Evolutionary conservation across 1,140 invertebrate species (phyloP), one percentile per base, ranked within the genome.

Genomic region (Steinernema feltiae): DNA sequence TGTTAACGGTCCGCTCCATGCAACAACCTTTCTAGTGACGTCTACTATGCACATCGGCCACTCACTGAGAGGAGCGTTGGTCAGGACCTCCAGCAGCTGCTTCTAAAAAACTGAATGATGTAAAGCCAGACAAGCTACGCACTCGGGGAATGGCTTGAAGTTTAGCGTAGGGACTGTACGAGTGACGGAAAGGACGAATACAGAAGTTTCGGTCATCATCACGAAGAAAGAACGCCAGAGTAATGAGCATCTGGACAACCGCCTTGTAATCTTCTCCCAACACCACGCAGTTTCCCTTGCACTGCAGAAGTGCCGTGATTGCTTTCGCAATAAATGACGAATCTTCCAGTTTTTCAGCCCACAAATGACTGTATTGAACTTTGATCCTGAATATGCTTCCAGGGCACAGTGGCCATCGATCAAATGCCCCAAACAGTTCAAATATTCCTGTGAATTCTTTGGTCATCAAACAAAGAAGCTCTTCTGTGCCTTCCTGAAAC

Each of bases 41-140:
- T 79, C 78, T 15, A 79, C 73, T 0, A 79, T 74, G 41, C 76
- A 79, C n/a, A 78, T 78, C 0, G 78, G 76, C 78, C 78, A 79
- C 0, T 69, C 18, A 17, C 70, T 32, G 24, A 35, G 35, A 18
- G 72, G 35, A 29, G 71, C 78, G 32, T 63, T 69, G 21, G 31
- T 35, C 17, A 79, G 35, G n/a, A 79, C 69, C 15, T 70, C 32
- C 31, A 71, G 30, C 2, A 79, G 75, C 21, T 77, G 71, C 1
- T 63, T 63, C 77, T 78, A 48, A 78, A 78, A 21, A 12, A 76
- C 30, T 35, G 31, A 29, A 72, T 0, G 29, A 63, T 32, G n/a
- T 18, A 30, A 70, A 3, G 30, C 3, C 12, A 31, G 24, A 30
- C 72, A 70, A 7, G 24, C 27, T 3, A 72, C 7, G n/a, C 70